Evolutionary conservation across 1,140 invertebrate species (phyloP).

Genomic region (Gryon sp.): DNA sequence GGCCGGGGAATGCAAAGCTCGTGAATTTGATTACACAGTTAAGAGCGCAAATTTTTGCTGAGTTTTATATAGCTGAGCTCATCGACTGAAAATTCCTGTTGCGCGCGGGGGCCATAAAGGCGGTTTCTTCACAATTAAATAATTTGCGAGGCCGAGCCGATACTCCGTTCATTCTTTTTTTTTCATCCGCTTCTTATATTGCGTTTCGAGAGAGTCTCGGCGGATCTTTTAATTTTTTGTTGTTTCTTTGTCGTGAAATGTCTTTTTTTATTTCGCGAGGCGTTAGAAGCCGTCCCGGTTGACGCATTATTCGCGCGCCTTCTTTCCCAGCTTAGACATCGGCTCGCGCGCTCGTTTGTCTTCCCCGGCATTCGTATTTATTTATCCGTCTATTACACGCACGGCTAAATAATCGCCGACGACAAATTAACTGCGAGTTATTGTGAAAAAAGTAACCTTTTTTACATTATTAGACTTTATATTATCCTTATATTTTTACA

Average conservation of each 20-base stretch:
- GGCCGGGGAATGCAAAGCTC: conserved; percentile 8
- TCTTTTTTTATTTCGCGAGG: conserved; percentile 25
- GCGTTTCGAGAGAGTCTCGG: not conserved
- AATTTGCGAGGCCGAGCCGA: conserved; percentile 38
- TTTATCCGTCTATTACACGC: conserved; percentile 37
- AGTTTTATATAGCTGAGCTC: conserved; percentile 24
- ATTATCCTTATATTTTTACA: too few species aligned
- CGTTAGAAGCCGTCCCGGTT: conserved; percentile 38
- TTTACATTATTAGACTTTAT: too few species aligned
- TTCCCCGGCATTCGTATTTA: conserved; percentile 39
- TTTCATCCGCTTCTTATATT: conserved; percentile 17
- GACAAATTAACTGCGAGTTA: conserved; percentile 35
- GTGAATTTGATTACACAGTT: conserved; percentile 28
- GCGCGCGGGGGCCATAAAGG: conserved; percentile 28
- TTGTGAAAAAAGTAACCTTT: too few species aligned
- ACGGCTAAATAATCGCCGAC: conserved; percentile 40
- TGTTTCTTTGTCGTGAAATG: not conserved
- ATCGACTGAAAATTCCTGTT: conserved; percentile 41
- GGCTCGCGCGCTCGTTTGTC: conserved; percentile 35
- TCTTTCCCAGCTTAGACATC: conserved; percentile 7
- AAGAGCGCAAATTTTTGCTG: not conserved
- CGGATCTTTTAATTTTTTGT: too few species aligned
- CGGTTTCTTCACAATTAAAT: conserved; percentile 43
- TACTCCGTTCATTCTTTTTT: not conserved
- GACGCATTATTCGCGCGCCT: conserved; percentile 46